phyloP scores from a whole-genome alignment of 1,140 invertebrate genomes.

The Trinorchestia longiramus region DNA sequence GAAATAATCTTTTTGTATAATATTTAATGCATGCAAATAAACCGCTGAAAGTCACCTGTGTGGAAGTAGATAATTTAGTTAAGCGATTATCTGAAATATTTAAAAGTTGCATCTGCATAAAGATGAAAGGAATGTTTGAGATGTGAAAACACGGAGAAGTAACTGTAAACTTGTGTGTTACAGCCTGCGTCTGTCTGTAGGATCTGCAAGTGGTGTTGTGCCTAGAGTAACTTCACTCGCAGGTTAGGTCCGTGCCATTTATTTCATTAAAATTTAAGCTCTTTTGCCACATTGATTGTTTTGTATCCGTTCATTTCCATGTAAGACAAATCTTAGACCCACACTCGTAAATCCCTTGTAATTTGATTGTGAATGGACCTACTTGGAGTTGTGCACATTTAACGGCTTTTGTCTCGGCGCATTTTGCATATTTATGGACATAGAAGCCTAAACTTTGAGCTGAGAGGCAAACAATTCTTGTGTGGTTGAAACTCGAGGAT shows the following conservation, averaged over 20 bases:
- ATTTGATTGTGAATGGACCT: background rate
- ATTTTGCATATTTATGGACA: background rate
- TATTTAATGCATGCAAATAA: too few species aligned
- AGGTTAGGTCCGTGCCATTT: background rate
- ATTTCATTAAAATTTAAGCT: background rate
- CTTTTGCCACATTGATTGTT: background rate
- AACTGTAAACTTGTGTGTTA: background rate
- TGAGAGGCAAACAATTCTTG: background rate
- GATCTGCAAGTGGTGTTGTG: background rate
- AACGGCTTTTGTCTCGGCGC: background rate
- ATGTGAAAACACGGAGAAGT: background rate
- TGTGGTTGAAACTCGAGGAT: too few species aligned
- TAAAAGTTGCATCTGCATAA: background rate
- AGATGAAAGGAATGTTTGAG: background rate
- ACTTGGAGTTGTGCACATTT: background rate
- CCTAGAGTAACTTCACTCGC: background rate
- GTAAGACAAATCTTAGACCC: background rate
- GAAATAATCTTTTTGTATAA: too few species aligned
- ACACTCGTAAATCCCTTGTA: background rate
- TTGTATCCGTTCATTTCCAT: background rate
- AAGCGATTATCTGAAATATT: background rate
- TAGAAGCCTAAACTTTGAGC: background rate
- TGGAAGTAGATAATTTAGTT: background rate
- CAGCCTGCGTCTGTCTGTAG: too few species aligned
- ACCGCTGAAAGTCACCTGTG: too few species aligned